Base-by-base conservation (phyloP, 2,797 vertebrate species). In the Tarsius wallacei region DNA sequence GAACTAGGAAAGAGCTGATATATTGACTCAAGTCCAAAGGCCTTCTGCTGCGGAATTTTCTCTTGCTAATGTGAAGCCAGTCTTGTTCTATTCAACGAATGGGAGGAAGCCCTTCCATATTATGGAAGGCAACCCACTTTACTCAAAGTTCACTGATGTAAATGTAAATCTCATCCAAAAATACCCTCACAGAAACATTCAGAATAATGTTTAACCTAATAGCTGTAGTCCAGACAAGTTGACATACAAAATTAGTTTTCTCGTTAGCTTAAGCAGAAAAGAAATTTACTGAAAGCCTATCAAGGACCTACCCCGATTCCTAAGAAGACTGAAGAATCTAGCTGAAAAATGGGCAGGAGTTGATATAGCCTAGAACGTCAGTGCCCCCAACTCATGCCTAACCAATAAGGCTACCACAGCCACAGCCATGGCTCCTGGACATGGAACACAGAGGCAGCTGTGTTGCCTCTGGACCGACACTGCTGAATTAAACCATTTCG, bases 191-290 rank as follows among this genome's bases (percentile, higher is more conserved):
- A 61, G 59, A 80, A 89, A 49, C 51, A 93, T 74, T 49, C n/a
- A 81, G 61, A 96, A 51, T 70, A 87, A 61, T 68, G 57, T 80
- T 36, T 84, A 24, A 88, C 63, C 47, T 51, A 78, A 55, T 90
- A 86, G 49, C 22, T 15, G 4, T 49, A 28, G 33, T 73, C 22
- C 47, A 87, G 47, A 14, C 47, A 89, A 53, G 12, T 26, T 81
- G 51, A 86, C 21, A 31, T 7, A 21, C 73, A 81, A 82, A 82
- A 92, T 63, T 70, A 76, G 42, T 31, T 13, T 51, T 82, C 31
- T 42, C 22, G 28, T 70, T 77, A 88, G 28, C 64, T 86, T 96
- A 80, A 51, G 19, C 13, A 90, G 57, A 71, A 55, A 71, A 55
- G n/a, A 24, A 73, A 85, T 42, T 80, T 31, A 64, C 63, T 64